Conservation (phyloP, 1,140 invertebrate species). For the Oreohelix idahoensis region DNA sequence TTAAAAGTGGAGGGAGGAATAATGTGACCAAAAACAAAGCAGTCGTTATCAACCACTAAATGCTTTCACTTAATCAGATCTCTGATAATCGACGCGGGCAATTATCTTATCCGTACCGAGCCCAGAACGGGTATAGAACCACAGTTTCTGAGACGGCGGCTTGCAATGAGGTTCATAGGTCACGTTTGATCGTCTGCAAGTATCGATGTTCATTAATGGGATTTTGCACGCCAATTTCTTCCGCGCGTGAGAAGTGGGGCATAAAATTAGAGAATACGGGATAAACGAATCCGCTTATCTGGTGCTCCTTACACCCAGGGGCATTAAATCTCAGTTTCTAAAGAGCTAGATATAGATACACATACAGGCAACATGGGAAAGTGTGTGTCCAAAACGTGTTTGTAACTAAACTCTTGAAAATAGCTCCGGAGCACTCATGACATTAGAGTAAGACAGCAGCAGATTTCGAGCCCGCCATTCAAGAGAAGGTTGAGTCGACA, state of each 20-base stretch:
- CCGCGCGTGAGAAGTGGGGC: neutral
- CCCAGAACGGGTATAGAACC: neutral
- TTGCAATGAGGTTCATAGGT: neutral
- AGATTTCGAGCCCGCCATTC: too few species aligned
- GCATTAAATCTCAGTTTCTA: neutral
- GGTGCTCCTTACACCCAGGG: neutral
- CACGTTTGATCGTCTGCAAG: constrained; percentile 8
- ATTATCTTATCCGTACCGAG: constrained; percentile 11
- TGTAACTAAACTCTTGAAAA: neutral
- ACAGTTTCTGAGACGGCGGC: neutral
- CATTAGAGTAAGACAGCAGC: too few species aligned
- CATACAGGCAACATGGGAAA: neutral
- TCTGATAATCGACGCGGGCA: neutral
- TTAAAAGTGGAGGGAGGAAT: neutral
- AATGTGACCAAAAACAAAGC: neutral
- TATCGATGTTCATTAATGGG: neutral
- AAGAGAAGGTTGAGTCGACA: too few species aligned
- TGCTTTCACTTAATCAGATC: neutral
- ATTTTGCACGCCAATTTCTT: constrained; percentile 2
- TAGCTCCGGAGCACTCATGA: too few species aligned
- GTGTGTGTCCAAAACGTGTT: neutral
- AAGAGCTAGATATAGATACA: neutral
- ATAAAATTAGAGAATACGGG: neutral
- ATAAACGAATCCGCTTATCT: neutral
- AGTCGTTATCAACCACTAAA: neutral